phyloP scores from a whole-genome alignment of 2,888 invertebrate species.

The Amblyjoppa proteus region DNA sequence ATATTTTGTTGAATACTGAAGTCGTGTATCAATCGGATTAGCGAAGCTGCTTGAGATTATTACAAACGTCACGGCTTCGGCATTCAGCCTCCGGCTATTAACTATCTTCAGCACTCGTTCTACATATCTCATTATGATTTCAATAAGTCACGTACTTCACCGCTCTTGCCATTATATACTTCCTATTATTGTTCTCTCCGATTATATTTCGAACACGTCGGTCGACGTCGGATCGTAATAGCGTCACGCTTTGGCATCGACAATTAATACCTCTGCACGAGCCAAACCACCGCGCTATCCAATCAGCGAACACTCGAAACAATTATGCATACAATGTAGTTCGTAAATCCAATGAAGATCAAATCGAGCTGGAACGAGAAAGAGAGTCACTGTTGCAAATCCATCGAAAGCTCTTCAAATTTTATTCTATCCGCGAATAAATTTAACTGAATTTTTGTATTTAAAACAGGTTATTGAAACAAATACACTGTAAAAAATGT shows the following conservation, averaged over 20 bases:
- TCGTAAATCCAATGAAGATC: neutral
- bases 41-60: conserved; percentile 1
- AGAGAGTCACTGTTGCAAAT: neutral
- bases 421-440: neutral
- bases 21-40: neutral
- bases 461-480: neutral
- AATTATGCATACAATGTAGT: neutral
- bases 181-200: conserved; percentile 35
- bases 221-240: conserved; percentile 18
- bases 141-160: conserved; percentile 44
- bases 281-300: neutral
- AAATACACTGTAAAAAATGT: too few relatives aligned
- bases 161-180: conserved; percentile 27
- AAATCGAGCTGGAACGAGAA: neutral
- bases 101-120: conserved; percentile 1
- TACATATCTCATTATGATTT: conserved; percentile 32
- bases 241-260: conserved; percentile 44
- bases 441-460: neutral
- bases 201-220: conserved; percentile 43
- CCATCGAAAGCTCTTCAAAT: neutral
- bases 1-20: neutral
- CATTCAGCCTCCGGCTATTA: neutral
- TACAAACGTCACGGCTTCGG: conserved; percentile 18
- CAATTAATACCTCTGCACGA: conserved; percentile 27
- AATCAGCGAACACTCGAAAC: neutral